phyloP scores from a whole-genome alignment of 2,888 invertebrate genomes.

The Drosophila ochracea region DNA sequence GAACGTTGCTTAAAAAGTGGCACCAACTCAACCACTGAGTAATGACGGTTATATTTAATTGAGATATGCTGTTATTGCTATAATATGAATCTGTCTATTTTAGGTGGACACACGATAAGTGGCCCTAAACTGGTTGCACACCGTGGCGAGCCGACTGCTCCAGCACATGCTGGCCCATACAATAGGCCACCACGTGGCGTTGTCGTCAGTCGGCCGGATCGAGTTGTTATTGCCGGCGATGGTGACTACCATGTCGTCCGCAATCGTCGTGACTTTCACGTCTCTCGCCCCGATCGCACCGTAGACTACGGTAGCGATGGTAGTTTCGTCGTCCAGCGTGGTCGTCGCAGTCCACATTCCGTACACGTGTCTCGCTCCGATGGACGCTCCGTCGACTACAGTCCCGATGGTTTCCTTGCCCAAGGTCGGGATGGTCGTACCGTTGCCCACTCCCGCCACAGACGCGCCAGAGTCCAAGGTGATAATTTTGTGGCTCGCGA shows the following conservation, averaged over 20 bases:
- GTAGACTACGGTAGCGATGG: conserved; percentile 37
- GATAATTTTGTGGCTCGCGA: conserved; percentile 62
- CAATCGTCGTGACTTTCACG: conserved; percentile 37
- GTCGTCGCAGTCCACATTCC: conserved; percentile 43
- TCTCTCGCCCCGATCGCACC: conserved; percentile 52
- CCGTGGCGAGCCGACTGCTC: conserved; percentile 21
- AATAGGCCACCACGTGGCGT: conserved; percentile 1
- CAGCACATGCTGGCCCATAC: neutral
- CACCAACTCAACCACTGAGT: neutral
- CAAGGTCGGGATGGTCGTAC: conserved; percentile 33
- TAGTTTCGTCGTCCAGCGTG: conserved; percentile 29
- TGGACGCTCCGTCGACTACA: conserved; percentile 33
- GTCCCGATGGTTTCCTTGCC: conserved; percentile 9
- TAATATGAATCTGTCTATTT: neutral
- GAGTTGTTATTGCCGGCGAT: conserved; percentile 12
- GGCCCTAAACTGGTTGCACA: conserved; percentile 45
- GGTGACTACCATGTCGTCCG: conserved; percentile 2
- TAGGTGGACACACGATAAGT: conserved; percentile 45
- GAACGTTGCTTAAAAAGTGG: neutral
- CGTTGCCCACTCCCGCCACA: conserved; percentile 23
- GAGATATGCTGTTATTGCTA: neutral
- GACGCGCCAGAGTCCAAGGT: conserved; percentile 59
- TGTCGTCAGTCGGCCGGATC: conserved; percentile 26
- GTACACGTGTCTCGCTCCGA: conserved; percentile 12
- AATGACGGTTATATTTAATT: neutral